Conservation (phyloP, 1,140 invertebrate genomes). For the Macrobrachium nipponense region DNA sequence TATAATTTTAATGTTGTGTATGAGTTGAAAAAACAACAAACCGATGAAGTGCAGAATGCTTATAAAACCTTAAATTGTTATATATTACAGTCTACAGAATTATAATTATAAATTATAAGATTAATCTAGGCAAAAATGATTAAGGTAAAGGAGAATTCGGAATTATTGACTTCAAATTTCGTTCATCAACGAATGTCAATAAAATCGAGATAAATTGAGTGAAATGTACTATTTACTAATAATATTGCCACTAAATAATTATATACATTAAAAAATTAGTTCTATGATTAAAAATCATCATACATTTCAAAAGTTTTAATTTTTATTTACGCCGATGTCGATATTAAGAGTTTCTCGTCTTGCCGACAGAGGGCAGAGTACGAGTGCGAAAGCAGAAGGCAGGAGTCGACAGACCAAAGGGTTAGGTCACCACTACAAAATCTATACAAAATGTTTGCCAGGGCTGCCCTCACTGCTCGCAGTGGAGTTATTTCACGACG, state of each 20-base stretch:
- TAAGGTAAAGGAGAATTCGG: not conserved
- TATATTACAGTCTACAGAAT: too few relatives aligned
- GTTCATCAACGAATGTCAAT: too few relatives aligned
- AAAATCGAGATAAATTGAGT: too few relatives aligned
- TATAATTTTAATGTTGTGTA: too few relatives aligned
- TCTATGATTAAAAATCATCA: not conserved
- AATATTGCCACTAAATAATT: not conserved
- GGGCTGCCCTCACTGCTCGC: conserved; percentile 33
- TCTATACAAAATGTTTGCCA: conserved; percentile 31
- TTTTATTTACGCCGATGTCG: conserved; percentile 4
- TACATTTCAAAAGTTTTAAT: not conserved
- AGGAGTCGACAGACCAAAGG: not conserved
- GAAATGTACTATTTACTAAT: too few relatives aligned
- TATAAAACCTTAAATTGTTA: too few relatives aligned
- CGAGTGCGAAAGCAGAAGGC: not conserved
- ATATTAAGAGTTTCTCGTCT: not conserved
- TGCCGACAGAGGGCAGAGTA: not conserved
- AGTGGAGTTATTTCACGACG: conserved; percentile 15
- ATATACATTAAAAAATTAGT: not conserved
- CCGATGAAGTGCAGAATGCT: too few relatives aligned
- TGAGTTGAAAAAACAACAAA: too few relatives aligned
- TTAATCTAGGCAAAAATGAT: too few relatives aligned
- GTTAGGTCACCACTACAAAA: not conserved
- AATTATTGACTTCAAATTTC: too few relatives aligned
- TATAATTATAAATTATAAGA: too few relatives aligned